phyloP scores from a whole-genome alignment of 2,113 vertebrate genomes.

The Verasper variegatus region DNA sequence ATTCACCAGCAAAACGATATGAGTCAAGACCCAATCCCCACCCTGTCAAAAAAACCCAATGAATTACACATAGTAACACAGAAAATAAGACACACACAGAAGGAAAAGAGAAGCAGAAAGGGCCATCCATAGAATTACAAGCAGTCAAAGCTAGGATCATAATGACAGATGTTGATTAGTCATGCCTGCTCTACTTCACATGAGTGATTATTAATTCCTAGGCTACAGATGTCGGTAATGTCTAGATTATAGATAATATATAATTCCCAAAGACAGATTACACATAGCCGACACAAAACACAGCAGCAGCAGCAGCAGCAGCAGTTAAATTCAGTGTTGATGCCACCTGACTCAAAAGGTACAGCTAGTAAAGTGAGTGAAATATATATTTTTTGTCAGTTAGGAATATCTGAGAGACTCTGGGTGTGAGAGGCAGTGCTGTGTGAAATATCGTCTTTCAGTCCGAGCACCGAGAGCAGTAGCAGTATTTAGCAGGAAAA shows the following conservation, averaged over 20 bases:
- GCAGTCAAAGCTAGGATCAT: constrained; percentile 67
- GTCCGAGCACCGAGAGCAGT: constrained; percentile 78
- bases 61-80: neutral
- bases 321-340: constrained; percentile 64
- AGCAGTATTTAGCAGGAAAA: constrained; percentile 72
- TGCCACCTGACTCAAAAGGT: constrained; percentile 56
- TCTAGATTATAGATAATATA: constrained; percentile 80
- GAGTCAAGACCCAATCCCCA: constrained; percentile 12
- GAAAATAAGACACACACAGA: constrained; percentile 32
- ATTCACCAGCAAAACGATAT: constrained; percentile 35
- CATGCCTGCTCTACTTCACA: constrained; percentile 82
- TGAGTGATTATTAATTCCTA: constrained; percentile 78
- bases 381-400: constrained; percentile 27
- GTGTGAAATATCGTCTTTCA: constrained; percentile 77
- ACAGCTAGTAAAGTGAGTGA: constrained; percentile 54
- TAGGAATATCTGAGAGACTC: constrained; percentile 50
- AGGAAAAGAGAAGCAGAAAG: constrained; percentile 51
- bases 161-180: constrained; percentile 78
- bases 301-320: constrained; percentile 40
- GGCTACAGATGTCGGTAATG: constrained; percentile 74
- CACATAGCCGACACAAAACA: constrained; percentile 78
- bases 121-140: constrained; percentile 61
- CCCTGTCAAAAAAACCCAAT: neutral
- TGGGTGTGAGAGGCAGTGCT: constrained; percentile 81
- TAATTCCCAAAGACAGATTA: constrained; percentile 73